Evolutionary conservation across 2,888 invertebrate species (phyloP), one percentile per base, ranked within the genome.

Genomic region (Salticus scenicus): DNA sequence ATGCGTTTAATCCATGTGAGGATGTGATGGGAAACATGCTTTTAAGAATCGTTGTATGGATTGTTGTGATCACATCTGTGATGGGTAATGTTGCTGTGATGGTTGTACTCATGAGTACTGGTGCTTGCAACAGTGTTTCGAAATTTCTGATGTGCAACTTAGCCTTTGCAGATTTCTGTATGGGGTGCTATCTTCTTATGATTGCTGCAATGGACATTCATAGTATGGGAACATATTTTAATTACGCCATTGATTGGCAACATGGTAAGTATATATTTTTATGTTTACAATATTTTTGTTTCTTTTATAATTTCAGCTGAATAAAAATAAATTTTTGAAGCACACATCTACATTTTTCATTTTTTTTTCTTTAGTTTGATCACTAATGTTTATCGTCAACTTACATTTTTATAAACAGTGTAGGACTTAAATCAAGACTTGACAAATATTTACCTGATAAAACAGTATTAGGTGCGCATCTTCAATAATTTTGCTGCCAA

Each of bases 221-320:
- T 89, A 97, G 97, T 0, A 94, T 95, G 89, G 96, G 96, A 1
- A 94, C 94, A 88, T 97, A 97, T 92, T 97, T 97, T 91, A 97
- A 97, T 91, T 95, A 94, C 91, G 97, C 97, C 1, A 97, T 95
- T 89, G 94, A 95, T 90, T 97, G 97, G 97, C 97, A 97, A 91
- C 94, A 94, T 89, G 94, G 95, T 93, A 91, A 91, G 88, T 17
- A 57, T 12, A 24, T 57, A 57, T 4, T 57, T 57, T 57, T 24
- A 7, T 57, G 8, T 47, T n/a, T 24, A 47, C 14, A 10, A 37
- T 37, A 37, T 37, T 37, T 7, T 37, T 37, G 37, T 37, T 37
- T 37, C 37, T 7, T 37, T 37, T 37, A 4, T 4, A 37, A 37
- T 37, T 37, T 4, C 37, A 37, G 10, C 4, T 37, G 37, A 10